phyloP scores from a whole-genome alignment of 35 echinoderm and acorn worm species.

The Ophioderma brevispina region DNA sequence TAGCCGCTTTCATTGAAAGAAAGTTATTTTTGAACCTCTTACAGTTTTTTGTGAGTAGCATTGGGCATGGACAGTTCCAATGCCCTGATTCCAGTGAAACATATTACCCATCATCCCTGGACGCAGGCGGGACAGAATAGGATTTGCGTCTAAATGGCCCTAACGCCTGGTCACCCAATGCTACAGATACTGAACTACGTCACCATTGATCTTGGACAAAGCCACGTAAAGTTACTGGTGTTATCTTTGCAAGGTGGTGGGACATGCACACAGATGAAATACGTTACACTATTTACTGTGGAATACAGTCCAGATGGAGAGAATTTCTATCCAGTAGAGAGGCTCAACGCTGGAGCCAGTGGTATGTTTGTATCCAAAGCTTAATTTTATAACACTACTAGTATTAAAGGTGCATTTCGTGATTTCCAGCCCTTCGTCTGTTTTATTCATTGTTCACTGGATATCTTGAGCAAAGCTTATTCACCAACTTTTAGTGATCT shows the following conservation, averaged over 20 bases:
- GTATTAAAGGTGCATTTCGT: no score
- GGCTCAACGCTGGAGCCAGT: constrained; percentile 12
- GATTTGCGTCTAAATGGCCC: constrained; percentile 9
- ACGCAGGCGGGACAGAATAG: constrained; percentile 5
- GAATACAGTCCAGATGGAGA: constrained; percentile 59
- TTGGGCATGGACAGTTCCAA: neutral
- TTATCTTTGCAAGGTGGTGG: constrained; percentile 77
- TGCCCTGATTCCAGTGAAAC: neutral
- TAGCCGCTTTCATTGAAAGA: no score
- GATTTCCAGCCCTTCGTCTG: no score
- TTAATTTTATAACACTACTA: no score
- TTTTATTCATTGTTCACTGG: no score
- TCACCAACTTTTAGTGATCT: no score
- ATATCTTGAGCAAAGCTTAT: no score
- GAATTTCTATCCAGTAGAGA: constrained; percentile 35
- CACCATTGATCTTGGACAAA: constrained; percentile 71
- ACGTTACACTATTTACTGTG: constrained; percentile 59
- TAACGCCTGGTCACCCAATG: constrained; percentile 56
- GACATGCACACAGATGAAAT: constrained; percentile 33
- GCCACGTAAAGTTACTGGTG: constrained; percentile 56
- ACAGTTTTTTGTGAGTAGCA: neutral
- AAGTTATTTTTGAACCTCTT: no score
- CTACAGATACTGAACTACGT: constrained; percentile 45
- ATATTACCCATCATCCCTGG: neutral
- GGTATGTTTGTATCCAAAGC: no score